These are phyloP conservation scores for Dendrophyllia cribrosa DNA, from an alignment of 64 coral and sea anemone genomes.

Conservation along the genomic window DNA sequence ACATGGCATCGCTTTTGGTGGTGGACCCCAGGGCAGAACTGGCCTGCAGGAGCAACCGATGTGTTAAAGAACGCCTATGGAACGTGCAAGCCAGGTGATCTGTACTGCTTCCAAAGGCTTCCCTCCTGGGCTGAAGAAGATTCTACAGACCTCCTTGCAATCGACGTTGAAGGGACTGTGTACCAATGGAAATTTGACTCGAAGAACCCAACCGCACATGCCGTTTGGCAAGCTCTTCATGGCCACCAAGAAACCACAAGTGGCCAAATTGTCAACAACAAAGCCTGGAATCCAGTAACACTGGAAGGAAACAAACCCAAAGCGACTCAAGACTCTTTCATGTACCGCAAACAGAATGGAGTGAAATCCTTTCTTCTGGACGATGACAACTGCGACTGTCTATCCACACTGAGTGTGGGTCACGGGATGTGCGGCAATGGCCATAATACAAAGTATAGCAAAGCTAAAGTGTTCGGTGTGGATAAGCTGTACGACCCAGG, in stretches of 20 bases:
- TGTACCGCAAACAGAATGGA: constrained; percentile 70
- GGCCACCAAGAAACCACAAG: constrained; percentile 48
- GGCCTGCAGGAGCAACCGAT: constrained; percentile 3
- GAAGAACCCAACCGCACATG: constrained; percentile 72
- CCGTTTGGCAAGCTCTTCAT: constrained; percentile 65
- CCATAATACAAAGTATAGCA: constrained; percentile 31
- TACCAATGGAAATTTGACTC: constrained; percentile 78
- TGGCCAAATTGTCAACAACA: constrained; percentile 50
- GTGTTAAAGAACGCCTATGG: constrained; percentile 14
- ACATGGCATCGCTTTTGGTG: constrained; percentile 48
- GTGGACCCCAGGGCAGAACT: constrained; percentile 33
- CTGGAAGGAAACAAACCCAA: constrained; percentile 34
- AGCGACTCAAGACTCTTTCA: constrained; percentile 66
- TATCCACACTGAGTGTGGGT: constrained; percentile 64
- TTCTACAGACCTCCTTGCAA: constrained; percentile 42
- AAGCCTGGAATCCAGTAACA: constrained; percentile 13
- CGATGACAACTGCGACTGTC: constrained; percentile 81
- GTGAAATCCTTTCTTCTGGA: constrained; percentile 72
- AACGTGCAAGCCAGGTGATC: background rate
- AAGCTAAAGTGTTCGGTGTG: constrained; percentile 57
- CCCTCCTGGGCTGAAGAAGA: constrained; percentile 66
- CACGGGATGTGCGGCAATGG: constrained; percentile 60
- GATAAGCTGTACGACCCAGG: constrained; percentile 75
- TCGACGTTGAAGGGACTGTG: constrained; percentile 62
- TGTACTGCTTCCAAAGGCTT: constrained; percentile 48